These are phyloP conservation scores for Galagoides demidoff DNA, from an alignment of 2,797 vertebrate species.

Conservation along the genomic window DNA sequence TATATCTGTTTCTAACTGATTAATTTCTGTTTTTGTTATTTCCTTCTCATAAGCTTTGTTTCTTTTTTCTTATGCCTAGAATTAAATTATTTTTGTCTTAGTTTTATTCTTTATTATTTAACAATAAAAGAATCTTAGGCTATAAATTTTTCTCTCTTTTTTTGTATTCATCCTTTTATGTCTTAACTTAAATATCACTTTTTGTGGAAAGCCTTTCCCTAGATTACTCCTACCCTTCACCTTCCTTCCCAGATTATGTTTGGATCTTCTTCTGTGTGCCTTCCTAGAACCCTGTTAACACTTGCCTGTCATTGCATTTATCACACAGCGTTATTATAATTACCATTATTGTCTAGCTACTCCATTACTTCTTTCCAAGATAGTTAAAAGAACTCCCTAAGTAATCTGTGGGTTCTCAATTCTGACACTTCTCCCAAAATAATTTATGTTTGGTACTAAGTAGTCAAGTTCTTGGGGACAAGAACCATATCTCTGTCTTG, in stretches of 20 bases:
- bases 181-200: constrained; percentile 6
- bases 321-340: not conserved
- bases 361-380: constrained; percentile 15
- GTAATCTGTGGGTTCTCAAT: not conserved
- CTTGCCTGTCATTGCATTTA: not conserved
- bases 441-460: constrained; percentile 25
- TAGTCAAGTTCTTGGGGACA: not conserved
- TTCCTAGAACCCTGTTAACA: not conserved
- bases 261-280: not conserved
- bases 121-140: not conserved
- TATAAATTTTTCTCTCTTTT: not conserved
- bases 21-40: constrained; percentile 13
- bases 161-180: not conserved
- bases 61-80: constrained; percentile 18
- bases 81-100: not conserved
- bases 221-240: not conserved
- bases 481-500: not conserved
- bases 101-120: constrained; percentile 24
- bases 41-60: not conserved
- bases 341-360: not conserved
- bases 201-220: constrained; percentile 39
- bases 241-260: not conserved
- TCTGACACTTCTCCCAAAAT: not conserved
- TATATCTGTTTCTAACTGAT: constrained; percentile 16
- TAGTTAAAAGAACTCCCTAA: not conserved